Evolutionary conservation across 2,113 vertebrate species (phyloP), one percentile per base, ranked within the genome.

Genomic region (Sorex araneus): DNA sequence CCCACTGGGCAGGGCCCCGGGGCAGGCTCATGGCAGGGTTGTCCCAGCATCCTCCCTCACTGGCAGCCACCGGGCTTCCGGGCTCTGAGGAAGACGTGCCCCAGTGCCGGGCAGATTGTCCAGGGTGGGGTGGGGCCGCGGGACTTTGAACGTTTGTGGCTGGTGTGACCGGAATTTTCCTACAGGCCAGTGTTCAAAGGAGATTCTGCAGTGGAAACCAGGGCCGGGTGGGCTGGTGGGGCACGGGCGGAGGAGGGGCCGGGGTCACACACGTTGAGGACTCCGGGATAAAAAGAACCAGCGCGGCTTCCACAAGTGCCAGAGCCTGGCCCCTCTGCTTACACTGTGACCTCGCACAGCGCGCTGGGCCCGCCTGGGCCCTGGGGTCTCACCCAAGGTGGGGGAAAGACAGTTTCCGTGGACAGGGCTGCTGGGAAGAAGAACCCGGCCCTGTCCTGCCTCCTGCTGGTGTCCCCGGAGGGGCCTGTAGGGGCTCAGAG

Each of bases 391-490:
- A 25, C 15, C 28, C 4, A 27, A 50, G n/a, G 0, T 13, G 13
- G 0, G n/a, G 57, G 63, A 28, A 19, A 0, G 47, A 57, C 19
- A 7, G 34, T 18, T 0, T 18, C 15, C 2, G 19, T 36, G 0
- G 3, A n/a, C 6, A 7, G 54, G 21, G 43, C 2, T 45, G 11
- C 6, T 21, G 28, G 43, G n/a, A 16, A 64, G 30, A 21, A 32
- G 2, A 0, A 6, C 60, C 45, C 45, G 11, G 6, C 45, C 47
- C 57, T 60, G 57, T 19, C 19, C 19, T 23, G 16, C 7, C 18
- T 23, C 19, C 57, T 60, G 57, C 57, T 19, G 6, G 16, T 1
- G 0, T 8, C 13, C 13, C 6, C 23, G 1, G 7, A 63, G 28
- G 18, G 54, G 21, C 57, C 57, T 60, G 21, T 16, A 60, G 57